Evolutionary conservation across 2,113 vertebrate species (phyloP).

Genomic region (Elgaria multicarinata): DNA sequence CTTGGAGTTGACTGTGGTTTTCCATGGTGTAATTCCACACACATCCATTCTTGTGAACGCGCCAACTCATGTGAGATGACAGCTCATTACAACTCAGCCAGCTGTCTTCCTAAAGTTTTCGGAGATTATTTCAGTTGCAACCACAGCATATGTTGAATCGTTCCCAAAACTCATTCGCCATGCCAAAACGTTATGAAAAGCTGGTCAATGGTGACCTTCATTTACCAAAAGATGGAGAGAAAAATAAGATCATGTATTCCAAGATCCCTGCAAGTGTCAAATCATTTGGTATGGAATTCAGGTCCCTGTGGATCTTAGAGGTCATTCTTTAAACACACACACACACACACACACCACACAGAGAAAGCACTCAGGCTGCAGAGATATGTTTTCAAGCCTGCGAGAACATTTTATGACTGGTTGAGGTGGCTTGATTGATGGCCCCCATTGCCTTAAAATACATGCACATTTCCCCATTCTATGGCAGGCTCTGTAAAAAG

Average conservation of each 20-base stretch:
- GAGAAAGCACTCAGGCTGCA: not conserved
- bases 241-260: not conserved
- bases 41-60: not conserved
- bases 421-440: too few relatives aligned
- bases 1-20: not conserved
- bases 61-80: not conserved
- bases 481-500: not conserved
- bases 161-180: not conserved
- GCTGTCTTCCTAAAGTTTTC: not conserved
- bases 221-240: too few relatives aligned
- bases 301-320: not conserved
- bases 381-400: not conserved
- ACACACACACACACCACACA: too few relatives aligned
- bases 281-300: not conserved
- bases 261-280: not conserved
- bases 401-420: too few relatives aligned
- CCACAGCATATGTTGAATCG: not conserved
- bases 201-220: not conserved
- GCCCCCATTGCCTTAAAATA: too few relatives aligned
- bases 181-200: not conserved
- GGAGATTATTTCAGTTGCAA: not conserved
- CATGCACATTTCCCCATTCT: not conserved
- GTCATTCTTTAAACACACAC: not conserved
- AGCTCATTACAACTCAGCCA: not conserved
- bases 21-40: not conserved